Evolutionary conservation across 2,113 vertebrate genomes (phyloP).

Genomic region (Sinosuthora webbiana): DNA sequence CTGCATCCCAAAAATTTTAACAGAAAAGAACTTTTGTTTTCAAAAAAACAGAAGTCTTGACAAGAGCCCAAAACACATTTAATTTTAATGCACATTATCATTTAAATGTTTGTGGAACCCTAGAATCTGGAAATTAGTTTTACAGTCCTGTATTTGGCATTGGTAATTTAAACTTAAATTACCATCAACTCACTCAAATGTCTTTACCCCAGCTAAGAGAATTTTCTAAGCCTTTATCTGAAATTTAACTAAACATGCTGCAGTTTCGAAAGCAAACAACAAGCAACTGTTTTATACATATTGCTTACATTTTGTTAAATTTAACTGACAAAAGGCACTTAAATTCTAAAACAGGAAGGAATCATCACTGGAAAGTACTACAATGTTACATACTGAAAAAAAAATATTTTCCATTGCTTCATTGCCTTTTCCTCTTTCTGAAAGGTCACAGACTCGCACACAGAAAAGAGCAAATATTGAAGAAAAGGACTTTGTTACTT

Average conservation of each 20-base stretch:
- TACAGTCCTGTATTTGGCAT: not conserved
- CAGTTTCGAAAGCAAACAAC: not conserved
- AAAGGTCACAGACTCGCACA: not conserved
- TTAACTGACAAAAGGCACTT: not conserved
- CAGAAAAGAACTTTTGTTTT: not conserved
- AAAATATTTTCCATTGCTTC: constrained; percentile 37
- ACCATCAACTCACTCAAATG: not conserved
- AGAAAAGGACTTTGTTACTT: constrained; percentile 40
- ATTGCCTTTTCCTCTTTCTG: constrained; percentile 15
- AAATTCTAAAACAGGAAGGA: not conserved
- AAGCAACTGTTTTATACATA: not conserved
- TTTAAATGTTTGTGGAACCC: not conserved
- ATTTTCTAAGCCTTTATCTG: not conserved
- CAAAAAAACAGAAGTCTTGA: not conserved
- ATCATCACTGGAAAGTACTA: not conserved
- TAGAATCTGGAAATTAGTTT: not conserved
- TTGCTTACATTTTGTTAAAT: not conserved
- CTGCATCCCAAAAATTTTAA: not conserved
- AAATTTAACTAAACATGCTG: not conserved
- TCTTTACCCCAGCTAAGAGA: not conserved
- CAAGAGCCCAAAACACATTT: not conserved
- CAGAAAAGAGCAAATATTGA: not conserved
- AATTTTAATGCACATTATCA: not conserved
- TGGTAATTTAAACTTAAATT: not conserved
- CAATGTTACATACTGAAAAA: not conserved